Conservation (phyloP, 2,888 invertebrate species). For the Tipula unca region DNA sequence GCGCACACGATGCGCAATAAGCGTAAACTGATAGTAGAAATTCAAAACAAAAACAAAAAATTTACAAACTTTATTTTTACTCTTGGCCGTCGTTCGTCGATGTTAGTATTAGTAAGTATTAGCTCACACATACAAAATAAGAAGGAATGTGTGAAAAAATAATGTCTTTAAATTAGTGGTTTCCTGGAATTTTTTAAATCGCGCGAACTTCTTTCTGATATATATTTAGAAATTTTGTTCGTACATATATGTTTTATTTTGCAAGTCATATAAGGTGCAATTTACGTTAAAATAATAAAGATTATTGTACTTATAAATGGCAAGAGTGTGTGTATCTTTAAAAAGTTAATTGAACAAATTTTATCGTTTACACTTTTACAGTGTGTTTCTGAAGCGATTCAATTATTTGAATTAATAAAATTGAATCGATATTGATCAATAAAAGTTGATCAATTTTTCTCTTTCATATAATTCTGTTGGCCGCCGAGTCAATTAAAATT, state of each 20-base stretch:
- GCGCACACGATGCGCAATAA: background rate
- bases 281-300: background rate
- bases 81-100: background rate
- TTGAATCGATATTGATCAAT: too few species aligned
- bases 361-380: too few species aligned
- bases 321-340: too few species aligned
- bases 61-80: background rate
- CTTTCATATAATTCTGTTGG: too few species aligned
- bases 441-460: too few species aligned
- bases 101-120: background rate
- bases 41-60: background rate
- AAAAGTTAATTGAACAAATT: too few species aligned
- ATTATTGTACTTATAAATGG: too few species aligned
- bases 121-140: background rate
- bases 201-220: background rate
- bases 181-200: background rate
- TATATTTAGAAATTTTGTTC: background rate
- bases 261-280: background rate
- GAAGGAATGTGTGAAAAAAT: background rate
- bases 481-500: too few species aligned
- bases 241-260: background rate
- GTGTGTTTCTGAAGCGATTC: too few species aligned
- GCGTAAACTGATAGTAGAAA: background rate
- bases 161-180: background rate
- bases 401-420: too few species aligned